Conservation (phyloP, 2,888 invertebrate species). For the Amphiduros pacificus region DNA sequence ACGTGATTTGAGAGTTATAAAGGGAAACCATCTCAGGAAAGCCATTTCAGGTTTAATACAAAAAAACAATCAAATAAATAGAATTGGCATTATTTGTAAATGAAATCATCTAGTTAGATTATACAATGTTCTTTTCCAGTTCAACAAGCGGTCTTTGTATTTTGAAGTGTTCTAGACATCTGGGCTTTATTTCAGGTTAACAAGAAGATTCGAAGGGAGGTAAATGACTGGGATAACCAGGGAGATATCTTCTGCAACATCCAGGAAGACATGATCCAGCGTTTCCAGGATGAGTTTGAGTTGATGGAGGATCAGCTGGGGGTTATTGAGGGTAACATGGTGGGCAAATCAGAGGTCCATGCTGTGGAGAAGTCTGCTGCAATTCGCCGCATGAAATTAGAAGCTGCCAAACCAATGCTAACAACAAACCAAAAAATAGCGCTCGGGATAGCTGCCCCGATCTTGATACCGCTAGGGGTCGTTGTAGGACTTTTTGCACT, state of each 20-base stretch:
- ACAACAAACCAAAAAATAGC: conserved; percentile 21
- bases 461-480: conserved; percentile 24
- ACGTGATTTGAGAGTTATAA: too few species aligned
- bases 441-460: conserved; percentile 22
- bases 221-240: conserved; percentile 44
- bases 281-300: conserved; percentile 44
- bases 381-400: conserved; percentile 5
- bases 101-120: too few species aligned
- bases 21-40: too few species aligned
- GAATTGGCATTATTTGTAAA: too few species aligned
- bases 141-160: neutral
- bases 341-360: conserved; percentile 8
- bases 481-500: conserved; percentile 23
- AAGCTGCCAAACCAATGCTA: conserved; percentile 8
- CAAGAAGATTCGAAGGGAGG: conserved; percentile 36
- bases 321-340: conserved; percentile 41
- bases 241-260: conserved; percentile 31
- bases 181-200: too few species aligned
- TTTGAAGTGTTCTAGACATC: neutral
- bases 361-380: conserved; percentile 7
- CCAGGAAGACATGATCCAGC: conserved; percentile 30
- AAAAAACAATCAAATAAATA: too few species aligned
- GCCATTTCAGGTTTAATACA: too few species aligned
- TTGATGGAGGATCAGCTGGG: conserved; percentile 48
- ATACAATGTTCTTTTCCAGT: neutral